Evolutionary conservation across 2,888 invertebrate species (phyloP).

Genomic region (Celastrina argiolus): DNA sequence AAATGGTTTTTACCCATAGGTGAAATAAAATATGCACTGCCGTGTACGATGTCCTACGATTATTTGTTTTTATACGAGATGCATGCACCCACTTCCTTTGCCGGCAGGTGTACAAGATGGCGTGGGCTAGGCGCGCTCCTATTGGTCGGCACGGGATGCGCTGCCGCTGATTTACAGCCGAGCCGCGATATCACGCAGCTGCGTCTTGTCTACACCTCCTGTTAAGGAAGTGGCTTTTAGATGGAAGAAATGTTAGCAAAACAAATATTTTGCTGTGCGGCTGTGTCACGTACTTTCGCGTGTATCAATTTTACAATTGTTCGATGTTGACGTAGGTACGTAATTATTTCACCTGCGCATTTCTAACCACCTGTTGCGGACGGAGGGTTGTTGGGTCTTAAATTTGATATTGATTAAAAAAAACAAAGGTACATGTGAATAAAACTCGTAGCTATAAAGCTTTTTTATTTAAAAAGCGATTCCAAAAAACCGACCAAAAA

Average conservation of each 20-base stretch:
- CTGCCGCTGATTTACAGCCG: constrained; percentile 56
- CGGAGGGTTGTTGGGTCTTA: not conserved
- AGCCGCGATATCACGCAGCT: constrained; percentile 50
- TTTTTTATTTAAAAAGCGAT: not conserved
- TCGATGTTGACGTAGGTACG: not conserved
- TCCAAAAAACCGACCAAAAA: not conserved
- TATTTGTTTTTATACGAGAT: constrained; percentile 11
- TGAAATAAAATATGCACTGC: constrained; percentile 10
- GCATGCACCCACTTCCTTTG: constrained; percentile 49
- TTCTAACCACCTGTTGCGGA: not conserved
- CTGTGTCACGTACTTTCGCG: constrained; percentile 5
- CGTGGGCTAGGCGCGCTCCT: constrained; percentile 39
- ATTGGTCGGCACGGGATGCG: constrained; percentile 49
- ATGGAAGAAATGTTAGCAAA: constrained; percentile 43
- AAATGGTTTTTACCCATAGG: constrained; percentile 3
- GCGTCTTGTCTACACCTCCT: constrained; percentile 50
- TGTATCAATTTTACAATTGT: not conserved
- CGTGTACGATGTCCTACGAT: constrained; percentile 5
- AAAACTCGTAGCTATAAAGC: not conserved
- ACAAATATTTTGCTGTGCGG: constrained; percentile 19
- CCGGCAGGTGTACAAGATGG: constrained; percentile 52
- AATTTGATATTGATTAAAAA: not conserved
- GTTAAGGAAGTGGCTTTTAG: constrained; percentile 58
- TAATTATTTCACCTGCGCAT: not conserved
- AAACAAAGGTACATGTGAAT: not conserved